Percentiles rank a stretch among this genome's conserved stretches.
Conservation (phyloP, 2,797 vertebrate species). For the Sebastes oblongus region DNA sequence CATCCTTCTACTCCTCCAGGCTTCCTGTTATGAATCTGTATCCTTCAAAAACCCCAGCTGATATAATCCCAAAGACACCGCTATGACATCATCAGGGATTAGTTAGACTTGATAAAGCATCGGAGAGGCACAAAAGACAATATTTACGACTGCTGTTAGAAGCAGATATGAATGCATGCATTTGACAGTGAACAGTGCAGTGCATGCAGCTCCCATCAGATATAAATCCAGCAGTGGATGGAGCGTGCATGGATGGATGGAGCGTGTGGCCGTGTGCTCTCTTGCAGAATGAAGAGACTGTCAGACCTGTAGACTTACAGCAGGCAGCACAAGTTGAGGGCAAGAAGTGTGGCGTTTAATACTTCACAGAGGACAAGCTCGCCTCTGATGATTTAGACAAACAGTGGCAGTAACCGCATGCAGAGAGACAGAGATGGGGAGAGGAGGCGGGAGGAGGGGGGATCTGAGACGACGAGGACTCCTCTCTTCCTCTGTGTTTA, state of each 20-base stretch:
- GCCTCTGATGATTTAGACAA: conserved; percentile 65
- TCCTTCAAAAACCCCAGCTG: background rate
- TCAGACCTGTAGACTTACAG: conserved; percentile 43
- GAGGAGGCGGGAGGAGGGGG: background rate
- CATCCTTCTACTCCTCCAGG: background rate
- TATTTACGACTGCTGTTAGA: background rate
- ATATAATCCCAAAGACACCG: background rate
- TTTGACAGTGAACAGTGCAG: background rate
- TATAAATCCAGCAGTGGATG: background rate
- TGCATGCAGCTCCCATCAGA: background rate
- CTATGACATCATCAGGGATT: background rate
- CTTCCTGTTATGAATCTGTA: background rate
- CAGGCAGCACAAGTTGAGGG: conserved; percentile 28
- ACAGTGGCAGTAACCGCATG: conserved; percentile 55
- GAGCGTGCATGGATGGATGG: background rate
- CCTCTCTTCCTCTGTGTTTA: conserved; percentile 62
- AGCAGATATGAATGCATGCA: background rate
- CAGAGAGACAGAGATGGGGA: conserved; percentile 25
- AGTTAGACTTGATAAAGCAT: background rate
- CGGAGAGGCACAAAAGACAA: background rate
- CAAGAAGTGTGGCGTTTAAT: conserved; percentile 43
- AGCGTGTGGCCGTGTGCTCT: background rate
- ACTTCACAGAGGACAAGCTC: conserved; percentile 61
- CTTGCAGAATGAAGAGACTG: conserved; percentile 32
- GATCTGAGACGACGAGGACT: conserved; percentile 34